Conservation (phyloP, 2,797 vertebrate genomes). For the Phylloscopus collybita region DNA sequence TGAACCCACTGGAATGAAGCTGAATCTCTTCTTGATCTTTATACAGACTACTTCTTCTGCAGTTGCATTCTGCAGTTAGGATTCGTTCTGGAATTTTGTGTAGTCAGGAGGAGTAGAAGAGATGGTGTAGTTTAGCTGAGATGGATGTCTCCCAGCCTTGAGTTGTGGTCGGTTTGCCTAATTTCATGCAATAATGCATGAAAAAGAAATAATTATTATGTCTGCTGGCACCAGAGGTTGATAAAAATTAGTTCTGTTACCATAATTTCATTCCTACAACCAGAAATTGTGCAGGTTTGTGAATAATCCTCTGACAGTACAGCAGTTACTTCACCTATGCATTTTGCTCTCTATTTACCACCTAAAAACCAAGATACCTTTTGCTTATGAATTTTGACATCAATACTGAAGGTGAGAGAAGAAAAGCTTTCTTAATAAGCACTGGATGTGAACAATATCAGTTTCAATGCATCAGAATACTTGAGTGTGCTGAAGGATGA, state of each 20-base stretch:
- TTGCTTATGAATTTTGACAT: neutral
- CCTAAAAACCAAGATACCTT: neutral
- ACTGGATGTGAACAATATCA: neutral
- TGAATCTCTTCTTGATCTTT: neutral
- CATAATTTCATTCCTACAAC: neutral
- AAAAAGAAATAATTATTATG: neutral
- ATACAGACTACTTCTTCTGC: neutral
- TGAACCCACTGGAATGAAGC: neutral
- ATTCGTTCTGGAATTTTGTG: neutral
- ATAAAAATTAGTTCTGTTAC: neutral
- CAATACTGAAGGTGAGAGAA: neutral
- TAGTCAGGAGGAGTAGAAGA: neutral
- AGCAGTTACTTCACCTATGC: neutral
- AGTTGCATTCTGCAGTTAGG: neutral
- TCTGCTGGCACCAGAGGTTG: neutral
- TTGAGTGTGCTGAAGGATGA: neutral
- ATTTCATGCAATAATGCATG: neutral
- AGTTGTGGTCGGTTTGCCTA: neutral
- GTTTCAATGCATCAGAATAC: neutral
- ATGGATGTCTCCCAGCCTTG: neutral
- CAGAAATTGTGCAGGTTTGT: neutral
- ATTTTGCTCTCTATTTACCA: neutral
- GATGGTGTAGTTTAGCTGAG: neutral
- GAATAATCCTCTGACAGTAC: neutral
- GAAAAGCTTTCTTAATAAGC: neutral